Conservation (phyloP, 2,888 invertebrate species). For the Sarcophaga carnaria region DNA sequence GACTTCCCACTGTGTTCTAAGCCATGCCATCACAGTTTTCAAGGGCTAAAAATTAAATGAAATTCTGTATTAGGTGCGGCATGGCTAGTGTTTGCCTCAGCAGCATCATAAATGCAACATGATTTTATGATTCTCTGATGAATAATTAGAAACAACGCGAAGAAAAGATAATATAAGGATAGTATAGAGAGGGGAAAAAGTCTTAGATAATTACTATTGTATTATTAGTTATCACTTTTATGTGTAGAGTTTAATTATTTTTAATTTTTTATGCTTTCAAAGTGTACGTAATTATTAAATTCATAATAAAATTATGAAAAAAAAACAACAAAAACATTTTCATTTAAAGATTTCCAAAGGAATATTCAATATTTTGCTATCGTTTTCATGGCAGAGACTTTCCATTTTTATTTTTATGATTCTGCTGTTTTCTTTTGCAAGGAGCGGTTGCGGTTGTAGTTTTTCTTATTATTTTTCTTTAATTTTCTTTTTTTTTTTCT, state of each 20-base stretch:
- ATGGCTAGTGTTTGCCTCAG: not conserved
- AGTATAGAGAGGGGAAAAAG: not conserved
- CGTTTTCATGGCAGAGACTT: no score
- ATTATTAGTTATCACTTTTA: constrained; percentile 41
- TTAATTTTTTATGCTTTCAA: not conserved
- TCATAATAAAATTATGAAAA: no score
- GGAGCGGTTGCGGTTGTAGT: not conserved
- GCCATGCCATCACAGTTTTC: constrained; percentile 13
- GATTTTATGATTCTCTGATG: constrained; percentile 45
- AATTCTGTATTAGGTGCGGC: not conserved
- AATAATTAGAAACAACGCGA: constrained; percentile 52
- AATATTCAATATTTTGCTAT: no score
- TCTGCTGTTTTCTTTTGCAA: not conserved
- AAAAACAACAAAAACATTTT: no score
- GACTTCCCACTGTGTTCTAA: constrained; percentile 49
- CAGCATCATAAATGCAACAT: constrained; percentile 1
- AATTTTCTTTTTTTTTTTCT: constrained; percentile 17
- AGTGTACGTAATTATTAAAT: no score
- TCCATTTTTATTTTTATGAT: no score
- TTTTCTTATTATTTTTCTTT: constrained; percentile 21
- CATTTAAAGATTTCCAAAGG: no score
- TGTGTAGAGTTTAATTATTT: constrained; percentile 51
- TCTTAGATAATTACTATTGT: constrained; percentile 9
- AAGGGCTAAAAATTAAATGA: constrained; percentile 34
- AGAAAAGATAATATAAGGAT: not conserved